Evolutionary conservation across 1,140 invertebrate species (phyloP).

Genomic region (Bombus haemorrhoidalis): DNA sequence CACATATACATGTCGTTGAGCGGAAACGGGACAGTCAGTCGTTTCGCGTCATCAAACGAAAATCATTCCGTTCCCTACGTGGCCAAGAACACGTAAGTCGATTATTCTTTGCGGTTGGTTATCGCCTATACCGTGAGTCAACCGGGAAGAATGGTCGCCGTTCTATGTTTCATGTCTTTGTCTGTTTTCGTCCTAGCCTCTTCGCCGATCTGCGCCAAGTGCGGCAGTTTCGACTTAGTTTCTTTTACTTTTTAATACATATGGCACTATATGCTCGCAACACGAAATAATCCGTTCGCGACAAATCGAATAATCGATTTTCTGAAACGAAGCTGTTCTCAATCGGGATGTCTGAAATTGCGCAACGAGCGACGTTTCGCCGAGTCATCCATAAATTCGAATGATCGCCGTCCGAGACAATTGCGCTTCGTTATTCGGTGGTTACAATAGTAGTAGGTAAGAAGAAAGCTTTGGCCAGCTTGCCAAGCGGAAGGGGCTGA

Average conservation of each 20-base stretch:
- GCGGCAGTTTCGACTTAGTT: too few relatives aligned
- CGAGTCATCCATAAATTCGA: too few relatives aligned
- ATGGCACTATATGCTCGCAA: too few relatives aligned
- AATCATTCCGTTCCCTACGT: constrained; percentile 5
- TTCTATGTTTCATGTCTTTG: neutral
- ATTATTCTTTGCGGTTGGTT: constrained; percentile 46
- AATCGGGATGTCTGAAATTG: too few relatives aligned
- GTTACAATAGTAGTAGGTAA: neutral
- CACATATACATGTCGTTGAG: neutral
- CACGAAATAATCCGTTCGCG: too few relatives aligned
- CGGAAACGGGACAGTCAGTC: neutral
- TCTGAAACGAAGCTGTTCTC: too few relatives aligned
- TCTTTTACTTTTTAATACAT: too few relatives aligned
- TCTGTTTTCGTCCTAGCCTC: neutral
- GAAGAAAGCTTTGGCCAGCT: neutral
- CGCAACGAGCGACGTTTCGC: too few relatives aligned
- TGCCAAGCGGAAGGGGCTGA: neutral
- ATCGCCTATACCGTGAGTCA: constrained; percentile 56
- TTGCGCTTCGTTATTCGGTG: too few relatives aligned
- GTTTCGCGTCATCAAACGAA: neutral
- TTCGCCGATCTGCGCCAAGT: neutral
- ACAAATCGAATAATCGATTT: too few relatives aligned
- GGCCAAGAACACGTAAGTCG: constrained; percentile 55
- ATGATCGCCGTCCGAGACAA: rapidly evolving
- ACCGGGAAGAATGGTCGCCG: constrained; percentile 59